These are phyloP conservation scores for Caloenas nicobarica DNA, from an alignment of 2,113 vertebrate species.

Conservation along the genomic window DNA sequence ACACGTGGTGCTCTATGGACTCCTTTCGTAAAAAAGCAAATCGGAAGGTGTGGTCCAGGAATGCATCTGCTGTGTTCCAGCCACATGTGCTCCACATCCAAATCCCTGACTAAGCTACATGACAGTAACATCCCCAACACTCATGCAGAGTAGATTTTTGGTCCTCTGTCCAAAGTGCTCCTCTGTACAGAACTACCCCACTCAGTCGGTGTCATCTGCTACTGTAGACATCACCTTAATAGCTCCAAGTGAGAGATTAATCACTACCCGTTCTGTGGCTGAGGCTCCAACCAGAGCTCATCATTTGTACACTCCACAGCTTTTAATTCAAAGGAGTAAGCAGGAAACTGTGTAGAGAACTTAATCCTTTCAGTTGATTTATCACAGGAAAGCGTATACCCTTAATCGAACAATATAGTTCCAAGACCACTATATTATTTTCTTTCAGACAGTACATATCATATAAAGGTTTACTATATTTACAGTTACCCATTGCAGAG, in stretches of 20 bases:
- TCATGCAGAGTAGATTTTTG: neutral
- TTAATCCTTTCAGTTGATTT: neutral
- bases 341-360: neutral
- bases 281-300: neutral
- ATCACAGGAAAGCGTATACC: neutral
- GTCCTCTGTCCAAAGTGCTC: neutral
- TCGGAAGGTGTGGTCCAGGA: neutral
- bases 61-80: neutral
- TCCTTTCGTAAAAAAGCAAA: neutral
- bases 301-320: neutral
- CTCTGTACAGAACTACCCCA: neutral
- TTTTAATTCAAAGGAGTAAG: neutral
- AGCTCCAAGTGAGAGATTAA: neutral
- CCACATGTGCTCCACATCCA: neutral
- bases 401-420: neutral
- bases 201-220: neutral
- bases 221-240: neutral
- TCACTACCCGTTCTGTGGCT: neutral
- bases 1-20: fast-evolving
- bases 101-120: neutral
- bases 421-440: neutral
- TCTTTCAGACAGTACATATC: neutral
- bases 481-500: neutral
- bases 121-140: neutral
- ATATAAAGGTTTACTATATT: neutral